These are phyloP conservation scores for Notolabrus celidotus DNA, from an alignment of 2,797 vertebrate species.

Conservation along the genomic window DNA sequence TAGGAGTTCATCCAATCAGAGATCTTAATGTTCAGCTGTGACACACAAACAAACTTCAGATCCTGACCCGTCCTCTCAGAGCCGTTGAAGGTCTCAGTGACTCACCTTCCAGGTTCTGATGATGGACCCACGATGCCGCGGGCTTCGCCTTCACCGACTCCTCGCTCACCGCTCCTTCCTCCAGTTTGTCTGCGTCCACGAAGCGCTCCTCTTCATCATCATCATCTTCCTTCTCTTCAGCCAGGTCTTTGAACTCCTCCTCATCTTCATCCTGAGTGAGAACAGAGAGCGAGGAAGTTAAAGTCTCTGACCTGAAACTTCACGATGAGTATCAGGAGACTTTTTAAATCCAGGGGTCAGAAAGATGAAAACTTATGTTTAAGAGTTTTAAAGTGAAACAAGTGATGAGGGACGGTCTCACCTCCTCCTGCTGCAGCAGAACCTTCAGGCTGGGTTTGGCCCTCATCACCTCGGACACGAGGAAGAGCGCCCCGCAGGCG, in stretches of 20 bases:
- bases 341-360: too few species aligned
- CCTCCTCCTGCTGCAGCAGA: slow-evolving; percentile 85
- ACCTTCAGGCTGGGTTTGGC: slow-evolving; percentile 88
- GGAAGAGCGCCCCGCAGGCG: slow-evolving; percentile 92
- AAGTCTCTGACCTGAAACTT: neutral
- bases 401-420: slow-evolving; percentile 18
- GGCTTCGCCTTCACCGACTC: slow-evolving; percentile 61
- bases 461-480: slow-evolving; percentile 95
- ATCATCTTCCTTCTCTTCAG: slow-evolving; percentile 81
- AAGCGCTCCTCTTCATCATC: slow-evolving; percentile 81
- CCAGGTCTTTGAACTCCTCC: slow-evolving; percentile 90
- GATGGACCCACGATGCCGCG: slow-evolving; percentile 92
- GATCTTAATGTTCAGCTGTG: too few species aligned
- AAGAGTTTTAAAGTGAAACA: too few species aligned
- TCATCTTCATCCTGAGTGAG: slow-evolving; percentile 89
- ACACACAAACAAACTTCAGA: too few species aligned
- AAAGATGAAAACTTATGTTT: too few species aligned
- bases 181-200: slow-evolving; percentile 82
- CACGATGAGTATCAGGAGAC: too few species aligned
- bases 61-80: neutral
- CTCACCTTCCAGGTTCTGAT: slow-evolving; percentile 89
- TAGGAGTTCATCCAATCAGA: too few species aligned
- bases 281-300: neutral
- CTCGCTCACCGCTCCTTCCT: slow-evolving; percentile 39
- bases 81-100: neutral